Conservation (phyloP, 2,113 vertebrate genomes). For the Pituophis catenifer region DNA sequence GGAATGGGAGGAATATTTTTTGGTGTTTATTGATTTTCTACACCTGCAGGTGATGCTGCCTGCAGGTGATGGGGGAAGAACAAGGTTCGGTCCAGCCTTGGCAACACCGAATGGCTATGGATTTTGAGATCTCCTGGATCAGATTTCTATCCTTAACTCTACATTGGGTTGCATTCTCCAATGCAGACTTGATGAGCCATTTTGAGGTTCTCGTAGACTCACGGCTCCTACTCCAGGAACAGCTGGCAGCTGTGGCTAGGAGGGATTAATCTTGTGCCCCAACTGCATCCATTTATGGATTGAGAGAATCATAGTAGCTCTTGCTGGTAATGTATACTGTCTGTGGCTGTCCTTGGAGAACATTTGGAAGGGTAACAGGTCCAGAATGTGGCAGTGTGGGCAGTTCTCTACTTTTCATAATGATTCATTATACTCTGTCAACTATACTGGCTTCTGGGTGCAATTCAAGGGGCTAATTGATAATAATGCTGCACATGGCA, state of each 20-base stretch:
- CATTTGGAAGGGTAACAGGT: neutral
- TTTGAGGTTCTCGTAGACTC: neutral
- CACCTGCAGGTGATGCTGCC: neutral
- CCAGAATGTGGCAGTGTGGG: neutral
- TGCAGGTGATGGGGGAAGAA: neutral
- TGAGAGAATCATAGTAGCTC: neutral
- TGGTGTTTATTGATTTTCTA: neutral
- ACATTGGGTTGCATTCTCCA: neutral
- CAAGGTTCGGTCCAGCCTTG: neutral
- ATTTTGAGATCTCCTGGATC: neutral
- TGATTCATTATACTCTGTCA: neutral
- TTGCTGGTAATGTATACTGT: neutral
- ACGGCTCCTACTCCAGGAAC: neutral
- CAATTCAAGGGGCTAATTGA: neutral
- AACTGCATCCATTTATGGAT: neutral
- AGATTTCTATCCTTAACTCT: neutral
- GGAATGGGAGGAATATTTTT: neutral
- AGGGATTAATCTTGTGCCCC: neutral
- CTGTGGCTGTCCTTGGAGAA: neutral
- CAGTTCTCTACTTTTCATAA: neutral
- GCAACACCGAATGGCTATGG: neutral
- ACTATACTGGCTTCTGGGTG: neutral
- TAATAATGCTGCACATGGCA: neutral
- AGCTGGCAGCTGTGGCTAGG: neutral
- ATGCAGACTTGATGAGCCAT: neutral